Evolutionary conservation across 2,797 vertebrate species (phyloP).

Genomic region (Eremophila alpestris): DNA sequence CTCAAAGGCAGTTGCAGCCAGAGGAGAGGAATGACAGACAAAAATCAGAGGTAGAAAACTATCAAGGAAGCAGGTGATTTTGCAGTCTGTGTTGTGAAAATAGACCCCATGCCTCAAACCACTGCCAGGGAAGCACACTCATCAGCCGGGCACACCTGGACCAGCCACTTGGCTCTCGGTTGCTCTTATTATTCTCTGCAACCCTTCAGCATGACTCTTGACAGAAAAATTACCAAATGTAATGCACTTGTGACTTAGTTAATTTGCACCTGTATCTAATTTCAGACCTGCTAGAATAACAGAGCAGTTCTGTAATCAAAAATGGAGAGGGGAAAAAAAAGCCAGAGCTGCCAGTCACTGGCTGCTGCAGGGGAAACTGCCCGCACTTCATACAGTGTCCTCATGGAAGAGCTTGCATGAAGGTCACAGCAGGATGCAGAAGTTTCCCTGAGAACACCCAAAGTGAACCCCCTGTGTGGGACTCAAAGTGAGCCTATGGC

Average conservation of each 20-base stretch:
- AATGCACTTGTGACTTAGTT: conserved; percentile 70
- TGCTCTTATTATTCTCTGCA: conserved; percentile 41
- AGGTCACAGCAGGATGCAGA: background rate
- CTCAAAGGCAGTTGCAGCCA: background rate
- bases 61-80: background rate
- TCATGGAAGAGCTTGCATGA: background rate
- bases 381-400: background rate
- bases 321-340: background rate
- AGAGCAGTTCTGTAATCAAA: conserved; percentile 69
- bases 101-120: background rate
- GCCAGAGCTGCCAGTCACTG: conserved; percentile 20
- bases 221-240: conserved; percentile 71
- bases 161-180: background rate
- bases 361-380: background rate
- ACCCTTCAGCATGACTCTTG: conserved; percentile 60
- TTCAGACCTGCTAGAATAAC: conserved; percentile 71
- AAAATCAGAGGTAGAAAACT: background rate
- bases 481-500: fast-evolving
- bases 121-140: background rate
- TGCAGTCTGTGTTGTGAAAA: background rate
- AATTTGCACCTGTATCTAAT: conserved; percentile 75
- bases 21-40: background rate
- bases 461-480: fast-evolving
- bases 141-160: background rate
- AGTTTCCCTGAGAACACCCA: background rate